Conservation (phyloP, 2,888 invertebrate genomes). For the Tetheella fluctuosa region DNA sequence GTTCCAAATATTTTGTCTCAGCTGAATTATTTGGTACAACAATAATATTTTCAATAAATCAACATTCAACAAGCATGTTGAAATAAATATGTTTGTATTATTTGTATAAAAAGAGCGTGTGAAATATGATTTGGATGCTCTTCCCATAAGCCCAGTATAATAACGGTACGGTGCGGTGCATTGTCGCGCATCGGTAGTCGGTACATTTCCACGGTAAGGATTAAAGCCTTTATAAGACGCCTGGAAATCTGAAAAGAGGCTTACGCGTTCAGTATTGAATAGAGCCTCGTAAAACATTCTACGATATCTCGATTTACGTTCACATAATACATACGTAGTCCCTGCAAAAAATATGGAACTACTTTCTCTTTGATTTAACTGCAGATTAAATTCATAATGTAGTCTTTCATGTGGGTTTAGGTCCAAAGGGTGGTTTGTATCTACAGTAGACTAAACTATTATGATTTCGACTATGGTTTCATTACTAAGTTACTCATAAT, state of each 20-base stretch:
- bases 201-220: constrained; percentile 51
- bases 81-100: constrained; percentile 21
- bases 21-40: constrained; percentile 17
- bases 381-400: background rate
- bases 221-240: constrained; percentile 63
- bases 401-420: background rate
- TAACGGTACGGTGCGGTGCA: constrained; percentile 48
- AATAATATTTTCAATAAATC: constrained; percentile 26
- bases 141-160: constrained; percentile 25
- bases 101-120: constrained; percentile 2
- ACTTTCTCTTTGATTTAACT: background rate
- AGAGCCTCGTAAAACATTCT: constrained; percentile 62
- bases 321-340: constrained; percentile 39
- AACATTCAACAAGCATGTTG: constrained; percentile 23
- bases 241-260: constrained; percentile 66
- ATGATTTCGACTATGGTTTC: no score
- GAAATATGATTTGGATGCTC: constrained; percentile 18
- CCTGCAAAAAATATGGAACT: constrained; percentile 25
- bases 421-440: background rate
- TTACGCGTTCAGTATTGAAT: constrained; percentile 61
- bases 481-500: no score
- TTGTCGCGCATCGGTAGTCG: constrained; percentile 52
- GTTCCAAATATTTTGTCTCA: constrained; percentile 35
- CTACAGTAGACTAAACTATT: no score
- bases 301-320: constrained; percentile 52